Base-by-base conservation (phyloP, 2,113 vertebrate genomes). In the Calidris pygmaea region DNA sequence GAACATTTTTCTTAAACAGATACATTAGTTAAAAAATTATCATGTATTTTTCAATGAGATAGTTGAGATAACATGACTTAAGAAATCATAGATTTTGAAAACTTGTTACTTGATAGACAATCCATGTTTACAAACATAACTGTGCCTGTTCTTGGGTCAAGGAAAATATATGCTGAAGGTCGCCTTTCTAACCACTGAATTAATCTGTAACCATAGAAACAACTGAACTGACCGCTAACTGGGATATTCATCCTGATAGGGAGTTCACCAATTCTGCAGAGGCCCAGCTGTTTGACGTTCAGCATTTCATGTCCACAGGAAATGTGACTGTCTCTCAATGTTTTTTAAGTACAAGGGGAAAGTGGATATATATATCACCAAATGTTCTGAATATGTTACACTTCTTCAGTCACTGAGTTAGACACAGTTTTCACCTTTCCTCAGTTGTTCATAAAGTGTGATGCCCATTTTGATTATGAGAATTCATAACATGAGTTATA, bases 171-270 rank as follows among this genome's bases (percentile, higher is more conserved):
- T 60, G 39, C 63, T 7, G 2, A 77, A 87, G 59, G 47, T 59
- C 6, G 30, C 6, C 34, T 93, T 78, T 74, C 72, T 56, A 86
- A 73, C n/a, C 52, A 55, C 19, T 43, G 75, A 92, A 88, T 94
- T 90, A 80, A 65, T 78, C 60, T 71, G 93, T 94, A 94, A 78
- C 85, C 79, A 97, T 93, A 78, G 92, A 74, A 95, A 95, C 93
- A 80, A 63, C 41, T 37, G 63, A 77, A 81, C 68, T 89, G 93
- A 65, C 76, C 10, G 0, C 52, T 72, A 77, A 41, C 53, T 67
- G 79, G 43, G 59, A 34, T 74, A 76, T 74, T 76, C 65, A 80
- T 74, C 56, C 56, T 43, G 34, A 74, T 5, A 52, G 50, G 70
- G n/a, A 90, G 17, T 56, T 93, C 68, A 71, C 43, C 47, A 60